A percentile compares a stretch with the other conserved stretches of the same genome.
These are phyloP conservation scores for Cacoxenus indagator DNA, from an alignment of 2,888 invertebrate genomes.

Conservation along the genomic window DNA sequence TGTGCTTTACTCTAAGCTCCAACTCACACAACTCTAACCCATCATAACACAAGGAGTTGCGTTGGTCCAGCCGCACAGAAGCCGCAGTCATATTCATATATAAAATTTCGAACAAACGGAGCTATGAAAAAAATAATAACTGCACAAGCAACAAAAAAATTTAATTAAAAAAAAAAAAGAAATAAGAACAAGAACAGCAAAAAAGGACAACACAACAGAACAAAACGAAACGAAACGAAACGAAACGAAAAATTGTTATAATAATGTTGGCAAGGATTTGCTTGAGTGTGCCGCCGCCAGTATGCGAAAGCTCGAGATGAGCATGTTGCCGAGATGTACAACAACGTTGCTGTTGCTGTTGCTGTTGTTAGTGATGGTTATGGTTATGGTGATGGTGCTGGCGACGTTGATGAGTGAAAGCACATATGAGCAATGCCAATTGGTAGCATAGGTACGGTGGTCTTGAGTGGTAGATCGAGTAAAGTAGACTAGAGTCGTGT, in stretches of 20 bases:
- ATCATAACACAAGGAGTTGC: neutral
- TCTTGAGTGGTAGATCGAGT: neutral
- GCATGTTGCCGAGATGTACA: neutral
- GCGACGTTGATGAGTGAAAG: neutral
- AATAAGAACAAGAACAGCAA: neutral
- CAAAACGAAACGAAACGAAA: neutral
- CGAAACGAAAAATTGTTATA: slow-evolving; percentile 18
- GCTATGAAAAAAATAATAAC: neutral
- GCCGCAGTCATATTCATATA: slow-evolving; percentile 44
- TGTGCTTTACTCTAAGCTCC: slow-evolving; percentile 24
- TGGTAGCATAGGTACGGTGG: too few relatives aligned
- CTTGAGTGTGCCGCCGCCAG: neutral
- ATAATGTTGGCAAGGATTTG: slow-evolving; percentile 13
- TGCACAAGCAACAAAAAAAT: neutral
- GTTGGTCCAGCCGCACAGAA: slow-evolving; percentile 1
- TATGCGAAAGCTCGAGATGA: neutral
- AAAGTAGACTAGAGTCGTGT: neutral
- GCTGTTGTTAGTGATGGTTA: neutral
- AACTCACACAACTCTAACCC: neutral
- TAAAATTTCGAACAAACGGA: neutral
- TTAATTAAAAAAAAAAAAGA: neutral
- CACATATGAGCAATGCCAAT: neutral
- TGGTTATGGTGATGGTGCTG: neutral
- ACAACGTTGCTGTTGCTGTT: neutral
- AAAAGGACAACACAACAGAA: neutral